Evolutionary conservation across 2,888 invertebrate species (phyloP).

Genomic region (Pogonocherus hispidulus): DNA sequence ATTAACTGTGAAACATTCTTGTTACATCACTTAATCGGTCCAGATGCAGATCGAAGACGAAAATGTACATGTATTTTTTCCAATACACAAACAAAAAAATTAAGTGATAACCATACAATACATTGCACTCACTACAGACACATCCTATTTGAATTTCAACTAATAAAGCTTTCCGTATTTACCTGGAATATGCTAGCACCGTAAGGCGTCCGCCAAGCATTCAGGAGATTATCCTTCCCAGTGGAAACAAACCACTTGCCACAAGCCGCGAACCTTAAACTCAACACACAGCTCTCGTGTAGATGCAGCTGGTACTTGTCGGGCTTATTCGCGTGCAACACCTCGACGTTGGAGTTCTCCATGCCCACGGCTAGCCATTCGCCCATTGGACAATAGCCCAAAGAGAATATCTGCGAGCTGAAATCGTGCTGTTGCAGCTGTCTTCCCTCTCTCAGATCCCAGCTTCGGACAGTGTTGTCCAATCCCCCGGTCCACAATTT

Average conservation of each 20-base stretch:
- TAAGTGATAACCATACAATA: no score
- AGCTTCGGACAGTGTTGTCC: constrained; percentile 96
- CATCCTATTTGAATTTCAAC: no score
- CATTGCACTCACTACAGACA: no score
- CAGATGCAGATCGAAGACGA: no score
- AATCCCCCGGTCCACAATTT: constrained; percentile 76
- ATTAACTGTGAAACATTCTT: no score
- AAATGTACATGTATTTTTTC: no score
- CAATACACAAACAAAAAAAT: no score
- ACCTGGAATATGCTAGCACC: constrained; percentile 99
- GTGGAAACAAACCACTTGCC: constrained; percentile 99
- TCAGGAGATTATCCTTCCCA: constrained; percentile 97
- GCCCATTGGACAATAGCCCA: constrained; percentile 93
- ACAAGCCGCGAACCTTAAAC: constrained; percentile 93
- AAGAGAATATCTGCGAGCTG: constrained; percentile 88
- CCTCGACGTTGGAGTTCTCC: constrained; percentile 98
- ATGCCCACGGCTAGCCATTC: constrained; percentile 99
- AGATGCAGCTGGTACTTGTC: constrained; percentile 97
- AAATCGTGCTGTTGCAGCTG: constrained; percentile 97
- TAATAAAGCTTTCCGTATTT: no score
- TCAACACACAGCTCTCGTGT: constrained; percentile 97
- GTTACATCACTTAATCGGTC: no score
- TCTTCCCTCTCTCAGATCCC: constrained; percentile 94
- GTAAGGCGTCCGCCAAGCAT: constrained; percentile 98
- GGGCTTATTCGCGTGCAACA: constrained; percentile 89